A percentile compares a stretch with the other conserved stretches of the same genome.
These are phyloP conservation scores for Oasisia sp. DNA, from an alignment of 2,888 invertebrate species.

Conservation along the genomic window DNA sequence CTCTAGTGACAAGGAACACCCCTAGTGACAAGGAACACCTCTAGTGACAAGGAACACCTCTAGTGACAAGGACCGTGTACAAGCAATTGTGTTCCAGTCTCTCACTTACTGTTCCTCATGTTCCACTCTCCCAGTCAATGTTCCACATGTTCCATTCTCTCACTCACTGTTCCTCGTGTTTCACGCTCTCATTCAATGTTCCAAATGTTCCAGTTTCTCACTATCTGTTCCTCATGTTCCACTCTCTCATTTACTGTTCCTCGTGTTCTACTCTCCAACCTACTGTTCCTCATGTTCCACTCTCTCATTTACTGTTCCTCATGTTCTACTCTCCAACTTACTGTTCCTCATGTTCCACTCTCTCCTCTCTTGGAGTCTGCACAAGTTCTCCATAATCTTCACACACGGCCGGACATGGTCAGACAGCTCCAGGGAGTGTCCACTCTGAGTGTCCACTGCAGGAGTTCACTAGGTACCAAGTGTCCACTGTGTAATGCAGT, in stretches of 20 bases:
- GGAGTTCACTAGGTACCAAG: background rate
- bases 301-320: background rate
- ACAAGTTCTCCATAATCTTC: background rate
- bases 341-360: background rate
- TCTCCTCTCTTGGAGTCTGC: too few species aligned
- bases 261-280: background rate
- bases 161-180: background rate
- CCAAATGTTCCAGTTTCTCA: background rate
- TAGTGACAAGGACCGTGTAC: too few species aligned
- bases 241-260: background rate
- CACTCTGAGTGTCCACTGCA: background rate
- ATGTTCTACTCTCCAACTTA: background rate
- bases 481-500: too few species aligned
- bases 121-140: background rate
- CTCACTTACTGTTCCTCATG: too few species aligned
- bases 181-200: background rate
- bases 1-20: too few species aligned
- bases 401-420: background rate
- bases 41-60: too few species aligned
- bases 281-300: background rate
- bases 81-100: too few species aligned
- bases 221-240: background rate
- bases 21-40: too few species aligned
- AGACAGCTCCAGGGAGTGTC: background rate
- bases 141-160: background rate